Conservation (phyloP, 2,888 invertebrate species). For the Lycocerus yunnanus region DNA sequence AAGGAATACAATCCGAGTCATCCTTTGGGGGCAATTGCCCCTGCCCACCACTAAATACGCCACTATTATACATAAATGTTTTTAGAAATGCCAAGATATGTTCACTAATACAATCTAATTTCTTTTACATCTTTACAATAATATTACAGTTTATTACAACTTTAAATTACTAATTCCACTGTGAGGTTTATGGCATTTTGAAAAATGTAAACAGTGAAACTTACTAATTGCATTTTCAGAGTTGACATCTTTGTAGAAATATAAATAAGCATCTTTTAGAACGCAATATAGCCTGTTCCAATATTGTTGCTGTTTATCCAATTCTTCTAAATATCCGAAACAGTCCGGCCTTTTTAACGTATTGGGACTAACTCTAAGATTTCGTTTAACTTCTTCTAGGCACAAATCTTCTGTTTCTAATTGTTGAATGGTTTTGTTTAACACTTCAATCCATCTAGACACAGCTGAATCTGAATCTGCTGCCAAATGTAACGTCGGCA, state of each 20-base stretch:
- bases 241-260: constrained; percentile 88
- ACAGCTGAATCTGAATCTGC: constrained; percentile 76
- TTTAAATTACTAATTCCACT: too few species aligned
- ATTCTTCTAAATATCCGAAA: constrained; percentile 88
- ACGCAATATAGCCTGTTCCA: constrained; percentile 95
- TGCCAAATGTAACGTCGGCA: constrained; percentile 76
- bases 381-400: constrained; percentile 77
- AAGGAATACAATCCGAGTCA: too few species aligned
- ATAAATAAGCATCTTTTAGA: constrained; percentile 91
- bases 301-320: constrained; percentile 82
- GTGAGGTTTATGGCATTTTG: not conserved
- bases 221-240: constrained; percentile 88
- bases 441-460: constrained; percentile 76
- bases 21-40: too few species aligned
- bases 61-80: too few species aligned
- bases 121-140: too few species aligned
- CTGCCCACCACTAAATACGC: too few species aligned
- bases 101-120: too few species aligned
- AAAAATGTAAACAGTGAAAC: constrained; percentile 13
- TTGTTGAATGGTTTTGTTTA: constrained; percentile 76
- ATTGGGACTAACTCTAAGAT: constrained; percentile 80
- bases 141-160: too few species aligned
- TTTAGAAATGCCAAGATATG: too few species aligned
- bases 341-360: constrained; percentile 86
- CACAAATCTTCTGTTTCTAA: constrained; percentile 62